Evolutionary conservation across 2,113 vertebrate genomes (phyloP).

Genomic region (Myotis brandtii): DNA sequence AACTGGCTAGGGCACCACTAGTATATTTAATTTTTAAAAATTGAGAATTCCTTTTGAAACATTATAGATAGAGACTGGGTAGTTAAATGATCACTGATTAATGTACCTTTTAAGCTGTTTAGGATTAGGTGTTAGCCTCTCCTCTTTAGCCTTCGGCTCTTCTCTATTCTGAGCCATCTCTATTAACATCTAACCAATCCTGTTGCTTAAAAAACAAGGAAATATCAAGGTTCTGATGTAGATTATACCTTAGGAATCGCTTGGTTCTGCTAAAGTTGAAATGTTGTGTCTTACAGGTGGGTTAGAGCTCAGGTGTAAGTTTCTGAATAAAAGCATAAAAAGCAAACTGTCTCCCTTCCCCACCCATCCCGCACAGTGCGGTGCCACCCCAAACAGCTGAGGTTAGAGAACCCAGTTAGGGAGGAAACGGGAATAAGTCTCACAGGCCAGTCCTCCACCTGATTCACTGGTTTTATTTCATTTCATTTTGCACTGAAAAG

Average conservation of each 20-base stretch:
- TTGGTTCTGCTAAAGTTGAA: background rate
- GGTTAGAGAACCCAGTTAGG: background rate
- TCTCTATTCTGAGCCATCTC: background rate
- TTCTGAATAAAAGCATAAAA: slow-evolving; percentile 42
- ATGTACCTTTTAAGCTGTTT: slow-evolving; percentile 4
- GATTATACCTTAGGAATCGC: background rate
- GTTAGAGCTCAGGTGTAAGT: background rate
- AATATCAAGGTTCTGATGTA: background rate
- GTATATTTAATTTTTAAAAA: background rate
- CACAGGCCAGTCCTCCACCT: slow-evolving; percentile 1
- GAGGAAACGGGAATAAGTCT: slow-evolving; percentile 7
- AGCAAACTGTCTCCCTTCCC: background rate
- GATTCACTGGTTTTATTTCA: slow-evolving; percentile 32
- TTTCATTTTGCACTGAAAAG: slow-evolving; percentile 37
- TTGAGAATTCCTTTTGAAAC: slow-evolving; percentile 27
- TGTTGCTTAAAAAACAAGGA: background rate
- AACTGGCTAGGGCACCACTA: no score
- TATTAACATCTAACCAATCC: background rate
- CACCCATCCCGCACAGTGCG: background rate
- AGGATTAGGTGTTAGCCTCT: background rate
- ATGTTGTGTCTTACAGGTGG: background rate
- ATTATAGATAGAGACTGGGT: background rate
- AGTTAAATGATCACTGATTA: background rate
- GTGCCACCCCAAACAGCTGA: background rate
- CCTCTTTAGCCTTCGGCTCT: background rate